Base-by-base conservation (phyloP, 2,113 vertebrate genomes). In the Terrapene triunguis region DNA sequence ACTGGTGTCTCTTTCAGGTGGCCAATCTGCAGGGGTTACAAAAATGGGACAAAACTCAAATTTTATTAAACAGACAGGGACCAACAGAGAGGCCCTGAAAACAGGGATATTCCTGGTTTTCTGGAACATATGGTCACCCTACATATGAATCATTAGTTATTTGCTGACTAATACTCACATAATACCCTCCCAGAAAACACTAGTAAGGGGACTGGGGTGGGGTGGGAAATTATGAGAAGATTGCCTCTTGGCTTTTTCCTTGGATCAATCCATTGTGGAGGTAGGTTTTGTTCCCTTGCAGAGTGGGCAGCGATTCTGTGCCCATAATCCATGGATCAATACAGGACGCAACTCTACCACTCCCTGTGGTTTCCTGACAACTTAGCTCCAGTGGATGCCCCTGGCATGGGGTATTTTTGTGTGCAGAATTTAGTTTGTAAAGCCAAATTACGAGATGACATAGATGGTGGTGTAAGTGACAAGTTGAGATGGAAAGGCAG, bases 221-320 rank as follows among this genome's bases (percentile, higher is more conserved):
- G 32, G 50, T 78, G 92, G 32, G 50, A 10, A 17, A 25, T 10
- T 1, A 1, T 65, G 27, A 48, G 42, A 84, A 3, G 2, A 51
- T 81, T 35, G 17, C 25, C 88, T 29, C 53, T 85, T 0, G 0
- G 22, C 9, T 21, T 93, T 50, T 80, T 0, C 0, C 65, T 84
- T 48, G 9, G 65, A 62, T 72, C 9, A 14, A 81, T 22, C 53
- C 87, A 27, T 29, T 44, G 1, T 2, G 59, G 14, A 12, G 19
- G 62, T 44, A 29, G 29, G 9, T 16, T 32, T 84, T 80, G 50
- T 16, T 80, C 9, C 19, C 12, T 27, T 14, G 9, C 78, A 51
- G 6, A 48, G 16, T 27, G 62, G 72, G 81, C 85, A 88, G 38
- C 2, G 6, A 80, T 94, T 90, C 59, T 78, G 53, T 86, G 48